Evolutionary conservation across 2,113 vertebrate species (phyloP).

Genomic region (Haemorhous mexicanus): DNA sequence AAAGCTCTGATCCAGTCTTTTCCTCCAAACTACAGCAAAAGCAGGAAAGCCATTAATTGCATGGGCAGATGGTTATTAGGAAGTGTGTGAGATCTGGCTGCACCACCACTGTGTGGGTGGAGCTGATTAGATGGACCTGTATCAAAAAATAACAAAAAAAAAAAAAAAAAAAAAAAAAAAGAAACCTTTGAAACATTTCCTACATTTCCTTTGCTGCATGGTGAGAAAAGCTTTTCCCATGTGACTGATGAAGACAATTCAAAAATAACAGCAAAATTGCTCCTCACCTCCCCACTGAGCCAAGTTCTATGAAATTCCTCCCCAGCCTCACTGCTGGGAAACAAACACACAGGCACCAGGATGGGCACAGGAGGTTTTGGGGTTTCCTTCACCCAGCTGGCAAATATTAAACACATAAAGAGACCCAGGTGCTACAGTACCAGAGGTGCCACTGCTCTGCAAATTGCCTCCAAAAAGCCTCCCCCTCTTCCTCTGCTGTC

Average conservation of each 20-base stretch:
- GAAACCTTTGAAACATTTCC: neutral
- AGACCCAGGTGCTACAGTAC: neutral
- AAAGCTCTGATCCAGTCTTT: neutral
- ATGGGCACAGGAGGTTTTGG: neutral
- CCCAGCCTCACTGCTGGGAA: neutral
- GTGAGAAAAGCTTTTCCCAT: slow-evolving; percentile 32
- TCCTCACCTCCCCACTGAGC: slow-evolving; percentile 19
- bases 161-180: neutral
- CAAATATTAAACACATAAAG: neutral
- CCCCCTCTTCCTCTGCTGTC: neutral
- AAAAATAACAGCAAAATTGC: slow-evolving; percentile 59
- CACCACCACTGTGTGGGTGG: slow-evolving; percentile 53
- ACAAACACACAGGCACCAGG: neutral
- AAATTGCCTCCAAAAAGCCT: accelerated
- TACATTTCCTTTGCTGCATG: neutral
- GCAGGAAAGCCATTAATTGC: slow-evolving; percentile 41
- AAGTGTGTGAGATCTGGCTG: slow-evolving; percentile 30
- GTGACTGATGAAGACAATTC: slow-evolving; percentile 1
- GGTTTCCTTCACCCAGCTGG: neutral
- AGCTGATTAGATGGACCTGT: slow-evolving; percentile 46
- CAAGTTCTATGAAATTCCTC: neutral
- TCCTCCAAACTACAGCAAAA: neutral
- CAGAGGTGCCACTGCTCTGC: neutral
- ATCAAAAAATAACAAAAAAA: neutral
- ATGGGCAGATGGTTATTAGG: slow-evolving; percentile 32